phyloP scores from a whole-genome alignment of 2,888 invertebrate species.

The Chymomyza caudatula region DNA sequence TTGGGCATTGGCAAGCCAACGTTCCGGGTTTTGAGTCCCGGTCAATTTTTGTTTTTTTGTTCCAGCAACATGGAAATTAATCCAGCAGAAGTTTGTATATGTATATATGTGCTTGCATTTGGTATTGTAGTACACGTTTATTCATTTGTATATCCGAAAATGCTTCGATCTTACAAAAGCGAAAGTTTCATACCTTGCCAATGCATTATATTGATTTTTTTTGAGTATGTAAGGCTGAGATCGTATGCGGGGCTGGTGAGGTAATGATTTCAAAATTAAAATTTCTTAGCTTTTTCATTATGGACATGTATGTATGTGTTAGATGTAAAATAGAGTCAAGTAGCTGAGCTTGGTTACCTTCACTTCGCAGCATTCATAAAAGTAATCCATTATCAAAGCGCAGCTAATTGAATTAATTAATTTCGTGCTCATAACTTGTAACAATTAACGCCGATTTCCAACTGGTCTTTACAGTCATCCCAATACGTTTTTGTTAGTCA shows the following conservation, averaged over 20 bases:
- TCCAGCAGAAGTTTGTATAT: constrained; percentile 31
- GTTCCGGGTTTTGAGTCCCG: constrained; percentile 66
- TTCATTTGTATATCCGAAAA: neutral
- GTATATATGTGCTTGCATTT: constrained; percentile 58
- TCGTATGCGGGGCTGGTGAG: no score
- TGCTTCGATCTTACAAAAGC: constrained; percentile 66
- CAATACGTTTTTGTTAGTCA: neutral
- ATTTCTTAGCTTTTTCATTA: no score
- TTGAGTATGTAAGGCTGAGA: no score
- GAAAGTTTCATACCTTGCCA: constrained; percentile 63
- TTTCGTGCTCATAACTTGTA: neutral
- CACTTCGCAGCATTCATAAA: constrained; percentile 51
- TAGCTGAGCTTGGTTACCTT: constrained; percentile 45
- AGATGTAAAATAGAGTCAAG: no score
- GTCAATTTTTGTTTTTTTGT: constrained; percentile 31
- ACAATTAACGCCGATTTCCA: constrained; percentile 1
- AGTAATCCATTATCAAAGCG: constrained; percentile 55
- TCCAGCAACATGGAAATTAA: constrained; percentile 19
- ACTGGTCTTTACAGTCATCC: neutral
- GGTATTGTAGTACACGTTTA: constrained; percentile 60
- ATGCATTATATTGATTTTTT: constrained; percentile 64
- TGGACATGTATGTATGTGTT: no score
- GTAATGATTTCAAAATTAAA: no score
- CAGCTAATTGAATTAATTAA: neutral
- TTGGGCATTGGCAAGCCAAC: constrained; percentile 22